A percentile compares a stretch with the other conserved stretches of the same genome.
Conservation (phyloP, 2,888 invertebrate species). For the Barypeithes pellucidus region DNA sequence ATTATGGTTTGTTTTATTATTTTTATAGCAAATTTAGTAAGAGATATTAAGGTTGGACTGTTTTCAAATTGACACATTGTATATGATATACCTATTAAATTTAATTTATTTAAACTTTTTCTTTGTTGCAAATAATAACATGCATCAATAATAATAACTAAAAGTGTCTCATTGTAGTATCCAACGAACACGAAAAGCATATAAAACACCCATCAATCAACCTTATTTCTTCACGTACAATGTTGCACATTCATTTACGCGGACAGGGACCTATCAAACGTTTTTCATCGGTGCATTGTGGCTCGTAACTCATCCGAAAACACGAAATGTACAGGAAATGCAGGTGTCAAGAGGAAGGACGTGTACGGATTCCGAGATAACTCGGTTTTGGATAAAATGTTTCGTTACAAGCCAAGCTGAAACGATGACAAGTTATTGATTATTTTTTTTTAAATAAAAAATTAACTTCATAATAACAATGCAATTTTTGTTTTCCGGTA, state of each 20-base stretch:
- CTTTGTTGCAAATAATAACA: too few species aligned
- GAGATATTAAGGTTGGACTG: too few species aligned
- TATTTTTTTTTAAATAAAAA: too few species aligned
- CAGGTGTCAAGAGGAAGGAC: conserved; percentile 52
- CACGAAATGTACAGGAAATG: conserved; percentile 52
- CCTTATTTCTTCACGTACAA: conserved; percentile 33
- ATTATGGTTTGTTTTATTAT: too few species aligned
- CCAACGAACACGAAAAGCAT: conserved; percentile 32
- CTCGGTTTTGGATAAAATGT: conserved; percentile 2
- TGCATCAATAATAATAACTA: conserved; percentile 8
- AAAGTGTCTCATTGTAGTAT: conserved; percentile 19
- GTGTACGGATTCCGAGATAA: conserved; percentile 48
- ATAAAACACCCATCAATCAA: conserved; percentile 45
- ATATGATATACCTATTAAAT: too few species aligned
- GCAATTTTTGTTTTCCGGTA: too few species aligned
- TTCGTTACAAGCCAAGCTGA: conserved; percentile 10
- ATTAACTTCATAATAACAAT: too few species aligned
- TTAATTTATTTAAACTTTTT: too few species aligned
- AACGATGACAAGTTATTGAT: too few species aligned
- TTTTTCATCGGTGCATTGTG: conserved; percentile 52
- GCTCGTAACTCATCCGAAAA: conserved; percentile 52
- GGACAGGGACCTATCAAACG: conserved; percentile 44
- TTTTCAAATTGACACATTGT: too few species aligned
- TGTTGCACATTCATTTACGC: conserved; percentile 41
- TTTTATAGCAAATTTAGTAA: too few species aligned